Percentiles rank a stretch among this genome's conserved stretches.
These are phyloP conservation scores for Ptyas mucosa DNA, from an alignment of 2,113 vertebrate species.

Conservation along the genomic window DNA sequence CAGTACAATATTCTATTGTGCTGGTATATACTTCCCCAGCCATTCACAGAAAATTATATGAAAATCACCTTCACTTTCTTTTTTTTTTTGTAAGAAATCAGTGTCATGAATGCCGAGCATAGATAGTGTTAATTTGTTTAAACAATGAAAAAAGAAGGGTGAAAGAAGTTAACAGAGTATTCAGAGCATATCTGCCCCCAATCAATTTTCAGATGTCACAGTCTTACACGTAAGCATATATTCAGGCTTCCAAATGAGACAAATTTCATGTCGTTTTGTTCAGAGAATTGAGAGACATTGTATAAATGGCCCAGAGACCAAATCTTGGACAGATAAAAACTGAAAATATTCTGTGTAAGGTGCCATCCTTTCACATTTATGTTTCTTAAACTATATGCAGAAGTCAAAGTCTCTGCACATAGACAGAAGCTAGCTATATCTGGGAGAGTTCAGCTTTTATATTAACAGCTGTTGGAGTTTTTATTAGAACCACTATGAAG, in stretches of 20 bases:
- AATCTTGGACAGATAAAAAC: background rate
- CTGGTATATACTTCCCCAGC: background rate
- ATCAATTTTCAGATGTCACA: background rate
- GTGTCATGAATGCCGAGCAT: background rate
- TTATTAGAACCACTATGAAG: background rate
- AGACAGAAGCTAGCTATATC: background rate
- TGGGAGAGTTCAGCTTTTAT: background rate
- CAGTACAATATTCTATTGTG: background rate
- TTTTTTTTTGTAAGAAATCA: background rate
- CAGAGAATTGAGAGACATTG: background rate
- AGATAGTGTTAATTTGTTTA: background rate
- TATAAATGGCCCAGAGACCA: background rate
- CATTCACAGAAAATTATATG: background rate
- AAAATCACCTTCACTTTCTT: background rate
- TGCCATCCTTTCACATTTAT: background rate
- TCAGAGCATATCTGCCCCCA: background rate
- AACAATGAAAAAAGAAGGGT: background rate
- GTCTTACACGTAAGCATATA: rapidly evolving
- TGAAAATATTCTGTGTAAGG: background rate
- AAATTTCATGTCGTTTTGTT: background rate
- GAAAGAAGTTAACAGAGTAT: background rate
- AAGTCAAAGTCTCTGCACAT: background rate
- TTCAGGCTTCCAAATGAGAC: rapidly evolving
- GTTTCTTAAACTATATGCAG: background rate
- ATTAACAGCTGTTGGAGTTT: background rate